These are phyloP conservation scores for Cancer borealis DNA, from an alignment of 2,888 invertebrate genomes.

Conservation along the genomic window DNA sequence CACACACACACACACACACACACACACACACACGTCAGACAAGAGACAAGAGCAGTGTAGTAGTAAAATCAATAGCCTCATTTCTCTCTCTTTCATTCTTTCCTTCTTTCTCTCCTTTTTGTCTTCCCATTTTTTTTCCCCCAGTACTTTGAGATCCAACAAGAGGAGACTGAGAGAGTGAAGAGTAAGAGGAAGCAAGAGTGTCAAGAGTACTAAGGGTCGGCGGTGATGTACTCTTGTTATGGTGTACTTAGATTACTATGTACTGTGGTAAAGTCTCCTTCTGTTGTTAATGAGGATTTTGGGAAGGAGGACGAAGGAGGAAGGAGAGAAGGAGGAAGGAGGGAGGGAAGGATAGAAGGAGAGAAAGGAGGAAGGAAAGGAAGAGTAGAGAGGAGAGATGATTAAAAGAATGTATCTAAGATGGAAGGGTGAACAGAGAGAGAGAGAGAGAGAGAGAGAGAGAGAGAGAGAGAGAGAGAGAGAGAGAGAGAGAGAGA, in stretches of 20 bases:
- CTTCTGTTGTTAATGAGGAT: background rate
- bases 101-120: background rate
- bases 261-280: background rate
- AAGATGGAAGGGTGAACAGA: background rate
- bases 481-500: background rate
- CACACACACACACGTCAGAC: background rate
- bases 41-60: background rate
- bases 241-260: slow-evolving; percentile 21
- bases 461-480: slow-evolving; percentile 4
- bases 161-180: background rate
- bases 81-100: background rate
- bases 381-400: background rate
- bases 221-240: slow-evolving; percentile 1
- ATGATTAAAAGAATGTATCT: background rate
- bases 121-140: background rate
- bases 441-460: background rate
- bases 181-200: background rate
- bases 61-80: background rate
- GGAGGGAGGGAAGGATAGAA: background rate
- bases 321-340: too few species aligned
- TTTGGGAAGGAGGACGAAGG: background rate
- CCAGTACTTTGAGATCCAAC: background rate
- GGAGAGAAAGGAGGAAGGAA: background rate
- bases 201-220: background rate
- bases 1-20: background rate